Percentiles rank a stretch among this genome's conserved stretches.
Conservation (phyloP, 2,113 vertebrate genomes). For the Ia io region DNA sequence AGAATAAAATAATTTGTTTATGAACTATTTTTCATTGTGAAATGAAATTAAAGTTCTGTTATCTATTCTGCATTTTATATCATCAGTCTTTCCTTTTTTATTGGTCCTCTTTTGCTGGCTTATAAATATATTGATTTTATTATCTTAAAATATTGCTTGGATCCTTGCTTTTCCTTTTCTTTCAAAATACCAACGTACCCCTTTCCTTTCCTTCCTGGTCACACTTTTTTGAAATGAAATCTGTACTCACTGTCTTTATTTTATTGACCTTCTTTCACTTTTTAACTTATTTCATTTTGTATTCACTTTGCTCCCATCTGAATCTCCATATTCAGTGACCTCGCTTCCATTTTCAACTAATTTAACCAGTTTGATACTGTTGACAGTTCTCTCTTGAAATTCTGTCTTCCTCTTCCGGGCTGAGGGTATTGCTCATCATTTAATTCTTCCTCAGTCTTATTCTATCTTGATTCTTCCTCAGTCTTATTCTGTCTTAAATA, state of each 20-base stretch:
- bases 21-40: slow-evolving; percentile 8
- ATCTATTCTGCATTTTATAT: neutral
- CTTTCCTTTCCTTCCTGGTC: neutral
- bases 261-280: neutral
- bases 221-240: neutral
- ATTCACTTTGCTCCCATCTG: neutral
- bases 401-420: neutral
- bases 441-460: neutral
- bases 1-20: slow-evolving; percentile 22
- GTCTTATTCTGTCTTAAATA: neutral
- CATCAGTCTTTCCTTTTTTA: neutral
- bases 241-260: neutral
- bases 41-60: neutral
- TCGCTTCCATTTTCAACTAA: neutral
- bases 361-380: neutral
- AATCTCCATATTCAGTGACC: neutral
- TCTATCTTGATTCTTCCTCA: neutral
- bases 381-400: neutral
- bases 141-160: neutral
- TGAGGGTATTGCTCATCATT: neutral
- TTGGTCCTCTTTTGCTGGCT: neutral
- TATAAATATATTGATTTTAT: slow-evolving; percentile 12
- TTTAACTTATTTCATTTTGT: neutral
- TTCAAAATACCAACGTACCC: neutral
- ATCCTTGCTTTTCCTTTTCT: neutral